Base-by-base conservation (phyloP, 2,888 invertebrate species). In the Pandemis cinnamomeana region DNA sequence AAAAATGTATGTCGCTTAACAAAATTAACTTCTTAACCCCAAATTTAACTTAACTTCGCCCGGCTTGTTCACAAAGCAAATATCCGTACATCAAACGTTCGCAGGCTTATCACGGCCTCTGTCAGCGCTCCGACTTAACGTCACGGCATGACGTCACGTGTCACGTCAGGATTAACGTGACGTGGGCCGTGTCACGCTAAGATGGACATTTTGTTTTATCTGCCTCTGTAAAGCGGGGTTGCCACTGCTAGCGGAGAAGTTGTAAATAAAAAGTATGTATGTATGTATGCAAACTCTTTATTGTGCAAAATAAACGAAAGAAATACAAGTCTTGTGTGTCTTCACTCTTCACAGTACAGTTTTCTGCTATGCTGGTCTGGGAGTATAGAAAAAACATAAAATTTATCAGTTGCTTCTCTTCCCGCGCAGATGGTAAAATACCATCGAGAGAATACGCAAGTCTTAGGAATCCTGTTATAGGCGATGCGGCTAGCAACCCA, bases 181-280 rank as follows among this genome's bases (percentile, higher is more conserved):
- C 79, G 80, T 76, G 77, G 79, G 81, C 78, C 80, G 81, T 78
- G 58, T 58, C 64, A 79, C 81, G 82, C 78, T 80, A 81, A 75
- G 79, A 83, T 83, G 83, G 84, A 83, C 84, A 82, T 80, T 81
- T 80, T 81, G 79, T 82, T 81, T 67, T 71, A 67, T 83, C 80
- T 78, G 77, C 3, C 10, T 44, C 46, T 46, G 5, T 46, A 20
- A 46, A 41, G 20, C 27, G 15, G 20, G 7, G 55, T 7, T 7
- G 3, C 20, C 15, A 20, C 20, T 55, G 8, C 55, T 2, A 55
- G 55, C 55, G 55, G 20, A 20, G 20, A 20, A 20, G 20, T 20
- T 20, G 1, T 0, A 20, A 20, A 20, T 20, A 20, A 20, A 20
- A 20, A 20, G 20, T 20, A 0, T n/a, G n/a, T n/a, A n/a, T n/a